These are phyloP conservation scores for Pristis pectinata DNA, from an alignment of 2,797 vertebrate genomes.

Conservation along the genomic window DNA sequence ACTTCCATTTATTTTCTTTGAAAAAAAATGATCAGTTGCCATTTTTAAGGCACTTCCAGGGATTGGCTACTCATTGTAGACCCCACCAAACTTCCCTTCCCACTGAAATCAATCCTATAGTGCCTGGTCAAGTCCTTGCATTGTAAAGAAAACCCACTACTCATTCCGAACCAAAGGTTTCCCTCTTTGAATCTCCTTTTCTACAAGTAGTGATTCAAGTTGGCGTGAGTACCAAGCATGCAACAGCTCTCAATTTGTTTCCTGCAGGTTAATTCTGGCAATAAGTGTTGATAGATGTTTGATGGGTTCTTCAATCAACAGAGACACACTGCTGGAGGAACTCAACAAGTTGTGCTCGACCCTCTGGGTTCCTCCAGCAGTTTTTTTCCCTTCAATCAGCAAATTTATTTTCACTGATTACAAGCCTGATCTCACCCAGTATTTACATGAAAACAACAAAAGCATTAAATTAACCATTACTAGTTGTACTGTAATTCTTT, in stretches of 20 bases:
- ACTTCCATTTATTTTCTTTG: neutral
- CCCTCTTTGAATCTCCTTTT: neutral
- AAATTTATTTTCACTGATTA: no score
- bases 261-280: neutral
- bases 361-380: no score
- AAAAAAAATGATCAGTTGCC: neutral
- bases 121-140: neutral
- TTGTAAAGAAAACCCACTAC: neutral
- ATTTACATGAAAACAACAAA: no score
- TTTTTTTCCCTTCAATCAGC: no score
- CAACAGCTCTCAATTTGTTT: neutral
- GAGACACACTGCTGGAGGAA: no score
- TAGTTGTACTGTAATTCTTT: no score
- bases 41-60: neutral
- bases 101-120: neutral
- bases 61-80: neutral
- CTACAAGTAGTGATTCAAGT: neutral
- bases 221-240: neutral
- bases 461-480: no score
- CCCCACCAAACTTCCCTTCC: neutral
- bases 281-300: neutral
- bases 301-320: neutral
- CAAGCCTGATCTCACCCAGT: no score
- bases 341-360: no score
- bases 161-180: neutral